Base-by-base conservation (phyloP, 2,888 invertebrate genomes). In the Rotaria magnacalcarata region DNA sequence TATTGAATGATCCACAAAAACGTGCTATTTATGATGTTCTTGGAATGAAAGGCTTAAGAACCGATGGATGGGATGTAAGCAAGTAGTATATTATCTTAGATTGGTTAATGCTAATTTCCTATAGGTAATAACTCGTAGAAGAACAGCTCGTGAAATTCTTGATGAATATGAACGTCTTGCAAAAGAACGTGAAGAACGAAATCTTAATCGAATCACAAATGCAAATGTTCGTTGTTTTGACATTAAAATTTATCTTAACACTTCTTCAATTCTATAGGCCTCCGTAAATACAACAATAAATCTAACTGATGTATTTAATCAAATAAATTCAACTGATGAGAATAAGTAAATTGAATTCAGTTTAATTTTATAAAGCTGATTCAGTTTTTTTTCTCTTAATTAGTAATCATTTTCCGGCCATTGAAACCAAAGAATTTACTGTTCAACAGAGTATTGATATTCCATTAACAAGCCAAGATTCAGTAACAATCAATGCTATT, bases 401-500 rank as follows among this genome's bases (percentile, higher is more conserved):
- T 87, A 91, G 92, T 80, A 89, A 88, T n/a, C 74, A 93, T 14
- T 91, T 95, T 89, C 95, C 96, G 24, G 93, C 92, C 87, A 93
- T 97, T 88, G 96, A 97, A 92, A 94, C 97, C 56, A 95, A 95
- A n/a, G 95, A 95, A 19, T 96, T 97, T 95, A 94, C 94, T 84
- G 94, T 97, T 89, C 94, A 94, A 41, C 96, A 97, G 90, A 96
- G 96, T 0, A 95, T 97, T 84, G 96, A 97, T 90, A 95, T 96
- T 84, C 97, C 97, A 0, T 92, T 97, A 47, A 96, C 96, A 0
- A 91, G 94, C 85, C 94, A 94, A 89, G 95, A 97, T 89, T 96
- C 96, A 0, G 93, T 95, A 88, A 94, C 94, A 0, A 92, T 97
- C 89, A 94, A 95, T 19, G 92, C 91, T 2, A 89, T 88, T 74